Evolutionary conservation across 2,888 invertebrate genomes (phyloP).

Genomic region (Phyllotreta cruciferae): DNA sequence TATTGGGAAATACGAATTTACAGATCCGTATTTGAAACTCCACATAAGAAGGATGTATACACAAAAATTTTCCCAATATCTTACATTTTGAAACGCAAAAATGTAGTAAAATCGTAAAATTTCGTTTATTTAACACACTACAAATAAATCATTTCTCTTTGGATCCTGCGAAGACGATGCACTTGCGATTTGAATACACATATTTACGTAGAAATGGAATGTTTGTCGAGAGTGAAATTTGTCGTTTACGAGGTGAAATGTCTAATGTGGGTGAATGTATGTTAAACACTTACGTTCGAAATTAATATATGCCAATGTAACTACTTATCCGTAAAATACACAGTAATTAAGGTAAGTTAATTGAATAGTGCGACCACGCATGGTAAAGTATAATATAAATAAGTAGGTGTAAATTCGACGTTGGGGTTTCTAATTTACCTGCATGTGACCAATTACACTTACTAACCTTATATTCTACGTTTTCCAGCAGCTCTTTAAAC

Average conservation of each 20-base stretch:
- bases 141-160: neutral
- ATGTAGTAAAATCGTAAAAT: too few relatives aligned
- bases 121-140: too few relatives aligned
- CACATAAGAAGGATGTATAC: too few relatives aligned
- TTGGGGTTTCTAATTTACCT: neutral
- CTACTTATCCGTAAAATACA: too few relatives aligned
- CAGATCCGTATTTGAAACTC: too few relatives aligned
- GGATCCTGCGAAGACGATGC: constrained; percentile 1
- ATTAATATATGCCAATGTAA: constrained; percentile 1
- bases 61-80: too few relatives aligned
- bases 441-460: neutral
- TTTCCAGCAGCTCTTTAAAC: constrained; percentile 39
- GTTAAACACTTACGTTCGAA: neutral
- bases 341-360: too few relatives aligned
- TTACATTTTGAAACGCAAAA: too few relatives aligned
- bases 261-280: constrained; percentile 3
- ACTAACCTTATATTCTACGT: constrained; percentile 23
- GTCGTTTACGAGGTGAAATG: constrained; percentile 5
- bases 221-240: constrained; percentile 13
- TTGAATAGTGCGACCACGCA: too few relatives aligned
- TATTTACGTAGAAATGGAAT: neutral
- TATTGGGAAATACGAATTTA: too few relatives aligned
- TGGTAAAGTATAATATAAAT: too few relatives aligned
- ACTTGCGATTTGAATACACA: constrained; percentile 13
- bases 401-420: too few relatives aligned